Percentiles rank a stretch among this genome's conserved stretches.
Conservation (phyloP, 2,113 vertebrate genomes). For the Paradoxurus hermaphroditus region DNA sequence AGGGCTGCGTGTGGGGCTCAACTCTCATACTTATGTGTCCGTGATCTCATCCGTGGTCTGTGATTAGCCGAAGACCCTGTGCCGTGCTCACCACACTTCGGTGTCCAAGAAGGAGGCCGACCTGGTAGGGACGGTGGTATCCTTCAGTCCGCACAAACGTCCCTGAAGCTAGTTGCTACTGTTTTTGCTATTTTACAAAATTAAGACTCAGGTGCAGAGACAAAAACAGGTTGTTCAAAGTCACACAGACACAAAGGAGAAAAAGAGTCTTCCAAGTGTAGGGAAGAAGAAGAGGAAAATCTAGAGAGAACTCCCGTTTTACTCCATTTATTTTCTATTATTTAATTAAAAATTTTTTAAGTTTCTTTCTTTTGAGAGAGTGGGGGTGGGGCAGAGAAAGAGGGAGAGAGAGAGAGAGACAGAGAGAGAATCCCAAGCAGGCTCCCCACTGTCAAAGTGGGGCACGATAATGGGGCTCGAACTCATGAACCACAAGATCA, state of each 20-base stretch:
- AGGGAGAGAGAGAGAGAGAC: too few species aligned
- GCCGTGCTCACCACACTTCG: too few species aligned
- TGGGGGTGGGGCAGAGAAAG: too few species aligned
- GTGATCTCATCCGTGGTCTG: background rate
- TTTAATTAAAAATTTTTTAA: background rate
- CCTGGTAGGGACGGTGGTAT: too few species aligned
- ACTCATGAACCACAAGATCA: too few species aligned
- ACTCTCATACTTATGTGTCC: accelerated
- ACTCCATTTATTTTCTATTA: background rate
- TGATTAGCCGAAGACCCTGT: background rate
- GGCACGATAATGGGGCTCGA: too few species aligned
- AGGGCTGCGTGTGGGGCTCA: background rate
- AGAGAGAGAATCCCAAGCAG: too few species aligned
- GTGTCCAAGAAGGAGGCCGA: background rate
- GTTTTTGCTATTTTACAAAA: background rate
- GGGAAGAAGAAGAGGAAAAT: background rate
- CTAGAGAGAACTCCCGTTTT: background rate
- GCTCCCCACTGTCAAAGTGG: too few species aligned
- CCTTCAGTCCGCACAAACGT: background rate
- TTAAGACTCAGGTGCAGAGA: background rate
- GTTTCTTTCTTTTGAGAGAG: too few species aligned
- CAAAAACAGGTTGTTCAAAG: background rate
- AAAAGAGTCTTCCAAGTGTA: background rate
- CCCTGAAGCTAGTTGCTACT: background rate
- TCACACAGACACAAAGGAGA: background rate